Evolutionary conservation across 2,113 vertebrate species (phyloP).

Genomic region (Forbesichthys papilliferus): DNA sequence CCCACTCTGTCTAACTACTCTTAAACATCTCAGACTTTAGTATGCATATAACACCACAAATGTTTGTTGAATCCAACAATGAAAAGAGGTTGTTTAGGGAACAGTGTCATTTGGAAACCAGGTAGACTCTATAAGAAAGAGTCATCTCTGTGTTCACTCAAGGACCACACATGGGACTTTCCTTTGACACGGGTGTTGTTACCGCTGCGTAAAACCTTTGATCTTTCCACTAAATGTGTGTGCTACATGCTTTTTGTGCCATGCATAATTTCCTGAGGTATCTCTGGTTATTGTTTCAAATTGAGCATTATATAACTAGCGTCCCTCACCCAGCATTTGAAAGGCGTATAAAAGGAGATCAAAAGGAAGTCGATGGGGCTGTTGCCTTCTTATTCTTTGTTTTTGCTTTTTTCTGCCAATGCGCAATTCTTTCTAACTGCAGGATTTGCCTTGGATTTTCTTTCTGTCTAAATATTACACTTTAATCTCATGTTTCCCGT

Average conservation of each 20-base stretch:
- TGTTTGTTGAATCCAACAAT: conserved; percentile 6
- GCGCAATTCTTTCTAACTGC: conserved; percentile 57
- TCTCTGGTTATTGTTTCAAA: conserved; percentile 47
- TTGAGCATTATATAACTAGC: conserved; percentile 58
- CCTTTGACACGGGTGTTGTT: conserved; percentile 22
- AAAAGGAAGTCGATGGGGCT: conserved; percentile 58
- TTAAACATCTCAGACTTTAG: too few relatives aligned
- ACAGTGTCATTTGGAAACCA: conserved; percentile 34
- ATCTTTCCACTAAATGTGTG: conserved; percentile 10
- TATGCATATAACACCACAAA: background rate
- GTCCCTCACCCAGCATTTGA: conserved; percentile 49
- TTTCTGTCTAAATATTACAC: conserved; percentile 60
- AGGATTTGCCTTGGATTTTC: conserved; percentile 62
- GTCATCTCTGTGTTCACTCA: conserved; percentile 25
- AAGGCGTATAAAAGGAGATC: conserved; percentile 66
- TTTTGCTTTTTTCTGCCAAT: conserved; percentile 67
- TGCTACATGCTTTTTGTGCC: conserved; percentile 28
- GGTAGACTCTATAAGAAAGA: conserved; percentile 35
- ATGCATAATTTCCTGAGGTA: background rate
- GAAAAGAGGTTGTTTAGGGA: background rate
- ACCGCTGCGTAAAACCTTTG: conserved; percentile 18
- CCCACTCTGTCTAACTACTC: too few relatives aligned
- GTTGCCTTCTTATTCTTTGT: conserved; percentile 63
- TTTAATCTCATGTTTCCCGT: conserved; percentile 66
- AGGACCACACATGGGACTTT: conserved; percentile 8